phyloP scores from a whole-genome alignment of 2,888 invertebrate species.

The Entomobrya proxima region DNA sequence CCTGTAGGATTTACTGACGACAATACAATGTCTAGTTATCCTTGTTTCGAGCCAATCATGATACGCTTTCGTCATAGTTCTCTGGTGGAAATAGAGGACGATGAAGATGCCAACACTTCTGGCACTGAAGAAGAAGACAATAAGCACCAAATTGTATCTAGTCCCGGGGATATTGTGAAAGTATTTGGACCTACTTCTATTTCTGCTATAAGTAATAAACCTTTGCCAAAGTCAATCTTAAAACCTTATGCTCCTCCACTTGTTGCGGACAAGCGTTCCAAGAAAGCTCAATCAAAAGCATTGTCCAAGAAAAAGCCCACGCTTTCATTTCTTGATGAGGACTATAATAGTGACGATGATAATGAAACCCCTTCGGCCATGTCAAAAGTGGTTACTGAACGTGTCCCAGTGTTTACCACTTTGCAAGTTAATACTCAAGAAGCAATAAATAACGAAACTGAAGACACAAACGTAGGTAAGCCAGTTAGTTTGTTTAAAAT shows the following conservation, averaged over 20 bases:
- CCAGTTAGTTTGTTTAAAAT: slow-evolving; percentile 63
- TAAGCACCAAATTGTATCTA: slow-evolving; percentile 53
- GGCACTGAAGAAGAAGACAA: slow-evolving; percentile 61
- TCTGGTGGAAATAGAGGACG: slow-evolving; percentile 1
- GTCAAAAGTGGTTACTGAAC: slow-evolving; percentile 57
- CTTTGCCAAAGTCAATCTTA: slow-evolving; percentile 62
- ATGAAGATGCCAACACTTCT: slow-evolving; percentile 39
- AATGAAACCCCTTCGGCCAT: slow-evolving; percentile 7
- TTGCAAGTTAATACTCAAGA: slow-evolving; percentile 38
- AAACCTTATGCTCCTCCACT: slow-evolving; percentile 57
- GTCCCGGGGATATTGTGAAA: slow-evolving; percentile 69
- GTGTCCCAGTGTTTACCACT: slow-evolving; percentile 50
- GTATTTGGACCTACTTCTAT: slow-evolving; percentile 68
- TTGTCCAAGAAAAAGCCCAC: slow-evolving; percentile 11
- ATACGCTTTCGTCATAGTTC: slow-evolving; percentile 68
- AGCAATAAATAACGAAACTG: neutral
- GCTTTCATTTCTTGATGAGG: slow-evolving; percentile 15
- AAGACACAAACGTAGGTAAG: slow-evolving; percentile 10
- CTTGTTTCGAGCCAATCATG: slow-evolving; percentile 68
- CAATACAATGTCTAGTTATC: slow-evolving; percentile 49
- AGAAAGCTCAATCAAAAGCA: slow-evolving; percentile 45
- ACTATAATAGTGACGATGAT: slow-evolving; percentile 29
- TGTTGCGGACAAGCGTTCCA: slow-evolving; percentile 31
- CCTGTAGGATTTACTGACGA: slow-evolving; percentile 54
- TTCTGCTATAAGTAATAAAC: slow-evolving; percentile 61